Evolutionary conservation across 1,140 invertebrate genomes (phyloP), one percentile per base, ranked within the genome.

Genomic region (Proctacanthus coquilletti): DNA sequence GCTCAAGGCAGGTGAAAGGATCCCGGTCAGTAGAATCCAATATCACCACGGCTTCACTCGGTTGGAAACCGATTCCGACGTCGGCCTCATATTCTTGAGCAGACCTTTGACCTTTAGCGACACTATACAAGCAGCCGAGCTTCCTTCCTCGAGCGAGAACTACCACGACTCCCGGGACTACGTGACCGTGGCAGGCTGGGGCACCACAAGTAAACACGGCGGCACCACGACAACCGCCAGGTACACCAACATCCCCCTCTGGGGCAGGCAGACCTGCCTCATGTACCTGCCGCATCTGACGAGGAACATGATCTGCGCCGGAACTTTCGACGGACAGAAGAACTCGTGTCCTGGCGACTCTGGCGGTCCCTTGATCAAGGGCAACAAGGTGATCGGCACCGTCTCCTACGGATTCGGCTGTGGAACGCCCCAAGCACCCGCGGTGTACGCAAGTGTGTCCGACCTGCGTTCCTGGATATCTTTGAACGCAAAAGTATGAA

Each of bases 381-480:
- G 63, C 3, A 49, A 52, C 27, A 52, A 48, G 19, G 45, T 66
- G 4, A 55, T 63, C 31, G 77, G 77, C 18, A 53, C 79, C 14
- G 68, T 75, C 0, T 75, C 74, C 13, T 79, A 74, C 68, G 77
- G 75, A 19, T 62, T 66, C 39, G 67, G 69, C 3, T 81, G 77
- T 43, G 74, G 63, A 0, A 51, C 62, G 21, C 60, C 67, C 1
- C 59, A 62, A 8, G 61, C 59, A 37, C 73, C 75, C 0, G 74
- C 74, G 17, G 69, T 78, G 37, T 78, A 78, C 50, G 72, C 72
- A 1, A 61, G 65, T 35, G 65, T 76, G 10, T 52, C 50, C 32
- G 53, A 50, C 17, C 32, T 60, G 8, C 37, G 56, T 1, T 45
- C 50, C 15, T 60, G 56, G 56, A 56, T 60, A n/a, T n/a, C n/a